Evolutionary conservation across 2,888 invertebrate species (phyloP).

Genomic region (Entomobrya multifasciata): DNA sequence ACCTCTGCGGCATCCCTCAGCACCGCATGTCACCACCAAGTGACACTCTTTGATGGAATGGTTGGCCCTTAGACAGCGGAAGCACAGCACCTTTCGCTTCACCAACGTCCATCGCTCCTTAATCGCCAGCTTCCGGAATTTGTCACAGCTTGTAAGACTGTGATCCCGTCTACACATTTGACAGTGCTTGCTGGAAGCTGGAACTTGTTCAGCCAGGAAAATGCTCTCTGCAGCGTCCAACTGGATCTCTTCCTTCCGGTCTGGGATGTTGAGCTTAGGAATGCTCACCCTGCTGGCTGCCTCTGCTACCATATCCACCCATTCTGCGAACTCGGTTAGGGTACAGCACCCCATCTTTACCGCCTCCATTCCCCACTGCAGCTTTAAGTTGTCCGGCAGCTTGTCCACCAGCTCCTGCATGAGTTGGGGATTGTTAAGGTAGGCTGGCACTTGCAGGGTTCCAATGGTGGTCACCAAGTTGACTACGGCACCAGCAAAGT

Average conservation of each 20-base stretch:
- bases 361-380: neutral
- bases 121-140: neutral
- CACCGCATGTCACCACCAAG: no score
- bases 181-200: neutral
- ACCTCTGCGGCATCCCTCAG: no score
- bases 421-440: neutral
- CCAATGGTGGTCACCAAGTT: neutral
- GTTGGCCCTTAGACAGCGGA: neutral
- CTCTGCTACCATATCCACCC: neutral
- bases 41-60: conserved; percentile 30
- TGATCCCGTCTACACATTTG: neutral
- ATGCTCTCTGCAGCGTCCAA: neutral
- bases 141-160: neutral
- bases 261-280: neutral
- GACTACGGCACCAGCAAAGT: neutral
- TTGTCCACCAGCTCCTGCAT: conserved; percentile 15
- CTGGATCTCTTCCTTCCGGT: neutral
- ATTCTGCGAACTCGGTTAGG: neutral
- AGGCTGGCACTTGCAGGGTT: neutral
- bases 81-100: conserved; percentile 30
- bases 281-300: neutral
- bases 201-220: no score
- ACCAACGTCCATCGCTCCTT: neutral
- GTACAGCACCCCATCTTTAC: neutral
- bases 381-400: neutral